A percentile compares a stretch with the other conserved stretches of the same genome.
Conservation (phyloP, 2,888 invertebrate species). For the Cryptus viduatorius region DNA sequence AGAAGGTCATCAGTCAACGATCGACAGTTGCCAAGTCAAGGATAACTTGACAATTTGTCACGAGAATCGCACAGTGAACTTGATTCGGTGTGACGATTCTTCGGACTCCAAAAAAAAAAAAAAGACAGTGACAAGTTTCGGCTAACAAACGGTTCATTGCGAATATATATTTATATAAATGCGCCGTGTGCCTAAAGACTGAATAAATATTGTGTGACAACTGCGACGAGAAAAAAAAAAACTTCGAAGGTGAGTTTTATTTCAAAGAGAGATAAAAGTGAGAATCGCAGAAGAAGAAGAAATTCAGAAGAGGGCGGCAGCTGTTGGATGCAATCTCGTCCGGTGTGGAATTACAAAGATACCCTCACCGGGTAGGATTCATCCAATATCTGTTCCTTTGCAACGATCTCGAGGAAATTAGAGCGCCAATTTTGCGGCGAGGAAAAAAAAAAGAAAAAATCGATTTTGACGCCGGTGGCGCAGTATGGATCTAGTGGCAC, state of each 20-base stretch:
- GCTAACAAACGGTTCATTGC: neutral
- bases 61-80: constrained; percentile 6
- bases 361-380: constrained; percentile 85
- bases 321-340: constrained; percentile 79
- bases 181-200: neutral
- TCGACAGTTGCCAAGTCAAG: constrained; percentile 60
- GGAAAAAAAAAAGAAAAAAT: neutral
- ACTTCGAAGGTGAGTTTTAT: constrained; percentile 7
- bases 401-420: constrained; percentile 43
- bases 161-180: neutral
- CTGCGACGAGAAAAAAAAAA: neutral
- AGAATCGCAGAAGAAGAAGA: constrained; percentile 1
- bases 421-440: neutral
- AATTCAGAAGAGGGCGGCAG: constrained; percentile 61
- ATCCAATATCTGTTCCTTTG: constrained; percentile 77
- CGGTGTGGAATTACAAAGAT: constrained; percentile 74
- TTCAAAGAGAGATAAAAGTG: constrained; percentile 10
- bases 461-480: constrained; percentile 73
- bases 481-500: constrained; percentile 83
- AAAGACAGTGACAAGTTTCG: constrained; percentile 22
- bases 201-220: neutral
- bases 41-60: constrained; percentile 9
- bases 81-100: neutral
- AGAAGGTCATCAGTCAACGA: constrained; percentile 70
- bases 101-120: neutral